Evolutionary conservation across 2,888 invertebrate genomes (phyloP), one percentile per base, ranked within the genome.

Genomic region (Periphyllus acericola): DNA sequence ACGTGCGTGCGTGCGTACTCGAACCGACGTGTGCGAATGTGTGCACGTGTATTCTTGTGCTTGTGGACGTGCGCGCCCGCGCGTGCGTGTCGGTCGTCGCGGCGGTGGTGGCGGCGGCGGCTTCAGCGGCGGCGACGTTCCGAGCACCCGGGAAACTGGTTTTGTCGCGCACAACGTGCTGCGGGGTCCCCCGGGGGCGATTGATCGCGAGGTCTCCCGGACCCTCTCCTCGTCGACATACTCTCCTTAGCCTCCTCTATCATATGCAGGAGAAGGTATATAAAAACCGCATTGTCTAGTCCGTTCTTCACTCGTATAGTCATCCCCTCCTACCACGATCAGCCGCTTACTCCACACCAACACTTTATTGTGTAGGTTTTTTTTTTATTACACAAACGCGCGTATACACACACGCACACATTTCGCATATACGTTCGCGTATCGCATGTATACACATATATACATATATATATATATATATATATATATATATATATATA

Each of bases 81-180:
- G 55, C 52, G 78, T 79, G 71, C 75, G 83, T 84, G 79, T 86
- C 40, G 55, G 85, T 79, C 79, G 85, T 86, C 79, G 71, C 85
- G 85, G 83, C 66, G 55, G 75, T 40, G 84, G 76, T 66, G 72
- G 83, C 34, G 29, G 66, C 14, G 66, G 52, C 52, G 76, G 76
- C 21, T 17, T 46, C n/a, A 25, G 29, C 78, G 78, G 52, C n/a
- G 71, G n/a, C 83, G 79, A 72, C 80, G 71, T 78, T 85, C 85
- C 85, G 86, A 72, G 79, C 86, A 55, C 79, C 71, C n/a, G 78
- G 55, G 29, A 86, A 87, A 87, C 87, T 81, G 87, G 87, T 87
- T 87, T 87, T 75, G 87, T 87, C 79, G 81, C 87, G 36, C 40
- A n/a, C 32, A 83, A 60, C 86, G 80, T 52, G 71, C 60, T 66